Evolutionary conservation across 2,113 vertebrate species (phyloP).

Genomic region (Pachypanchax playfairii): DNA sequence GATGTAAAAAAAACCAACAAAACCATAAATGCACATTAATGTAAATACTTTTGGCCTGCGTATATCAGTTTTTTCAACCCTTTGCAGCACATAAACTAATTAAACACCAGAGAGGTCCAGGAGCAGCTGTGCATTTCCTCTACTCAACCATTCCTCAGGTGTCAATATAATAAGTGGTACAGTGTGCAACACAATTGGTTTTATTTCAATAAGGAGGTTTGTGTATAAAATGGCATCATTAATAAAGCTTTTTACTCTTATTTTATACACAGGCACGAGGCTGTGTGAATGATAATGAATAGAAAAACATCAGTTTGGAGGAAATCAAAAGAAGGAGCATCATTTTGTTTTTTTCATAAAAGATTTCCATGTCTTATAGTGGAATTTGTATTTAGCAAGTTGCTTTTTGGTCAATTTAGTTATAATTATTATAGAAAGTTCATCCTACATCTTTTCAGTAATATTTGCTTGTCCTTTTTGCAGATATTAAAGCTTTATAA

Average conservation of each 20-base stretch:
- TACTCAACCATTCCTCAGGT: constrained; percentile 79
- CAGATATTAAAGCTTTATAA: no score
- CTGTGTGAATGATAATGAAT: no score
- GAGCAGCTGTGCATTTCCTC: constrained; percentile 28
- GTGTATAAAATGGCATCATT: constrained; percentile 77
- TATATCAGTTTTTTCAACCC: neutral
- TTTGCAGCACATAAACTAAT: constrained; percentile 18
- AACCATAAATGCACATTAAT: neutral
- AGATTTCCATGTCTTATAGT: no score
- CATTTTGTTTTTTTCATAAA: no score
- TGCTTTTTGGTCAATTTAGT: no score
- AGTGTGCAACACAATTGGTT: constrained; percentile 65
- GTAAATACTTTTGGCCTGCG: constrained; percentile 2
- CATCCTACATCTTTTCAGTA: no score
- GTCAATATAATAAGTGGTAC: constrained; percentile 66
- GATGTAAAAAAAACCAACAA: neutral
- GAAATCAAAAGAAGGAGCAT: no score
- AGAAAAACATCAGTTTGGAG: no score
- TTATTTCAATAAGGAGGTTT: constrained; percentile 74
- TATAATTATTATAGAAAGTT: no score
- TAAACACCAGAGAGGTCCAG: constrained; percentile 16
- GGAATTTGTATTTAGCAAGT: no score
- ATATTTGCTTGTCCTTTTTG: no score
- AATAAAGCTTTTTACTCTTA: constrained; percentile 70
- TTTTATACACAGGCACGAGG: no score